These are phyloP conservation scores for Parambassis ranga DNA, from an alignment of 2,797 vertebrate species.

Conservation along the genomic window DNA sequence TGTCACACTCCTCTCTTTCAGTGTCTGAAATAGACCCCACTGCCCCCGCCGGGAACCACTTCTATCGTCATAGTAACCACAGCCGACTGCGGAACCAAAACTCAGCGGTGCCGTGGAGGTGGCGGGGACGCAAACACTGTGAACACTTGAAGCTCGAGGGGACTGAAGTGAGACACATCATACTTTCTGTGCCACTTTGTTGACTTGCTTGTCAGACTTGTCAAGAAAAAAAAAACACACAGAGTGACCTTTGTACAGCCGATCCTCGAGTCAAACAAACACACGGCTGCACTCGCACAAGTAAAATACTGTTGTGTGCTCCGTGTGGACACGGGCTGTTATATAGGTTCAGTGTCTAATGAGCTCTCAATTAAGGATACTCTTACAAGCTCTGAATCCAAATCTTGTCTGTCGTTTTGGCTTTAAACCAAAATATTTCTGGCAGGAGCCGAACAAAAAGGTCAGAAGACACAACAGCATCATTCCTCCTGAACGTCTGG, in stretches of 20 bases:
- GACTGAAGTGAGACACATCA: not conserved
- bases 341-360: constrained; percentile 32
- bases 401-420: constrained; percentile 31
- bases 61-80: constrained; percentile 77
- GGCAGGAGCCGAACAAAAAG: constrained; percentile 50
- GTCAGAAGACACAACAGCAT: constrained; percentile 37
- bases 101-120: constrained; percentile 23
- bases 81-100: constrained; percentile 44
- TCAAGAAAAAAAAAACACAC: not conserved
- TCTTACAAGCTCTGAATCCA: not conserved
- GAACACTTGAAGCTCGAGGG: constrained; percentile 4
- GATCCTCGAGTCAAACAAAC: not conserved
- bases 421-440: constrained; percentile 40
- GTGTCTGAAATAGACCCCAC: constrained; percentile 63
- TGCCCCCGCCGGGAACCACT: constrained; percentile 61
- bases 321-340: too few species aligned
- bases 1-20: constrained; percentile 72
- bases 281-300: not conserved
- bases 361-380: constrained; percentile 40
- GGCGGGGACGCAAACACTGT: constrained; percentile 25
- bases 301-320: constrained; percentile 5
- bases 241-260: constrained; percentile 4
- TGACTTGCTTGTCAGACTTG: constrained; percentile 1
- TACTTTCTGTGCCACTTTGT: constrained; percentile 7
- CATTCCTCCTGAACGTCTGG: constrained; percentile 30